These are phyloP conservation scores for Melanostoma mellinum DNA, from an alignment of 2,888 invertebrate species.

Conservation along the genomic window DNA sequence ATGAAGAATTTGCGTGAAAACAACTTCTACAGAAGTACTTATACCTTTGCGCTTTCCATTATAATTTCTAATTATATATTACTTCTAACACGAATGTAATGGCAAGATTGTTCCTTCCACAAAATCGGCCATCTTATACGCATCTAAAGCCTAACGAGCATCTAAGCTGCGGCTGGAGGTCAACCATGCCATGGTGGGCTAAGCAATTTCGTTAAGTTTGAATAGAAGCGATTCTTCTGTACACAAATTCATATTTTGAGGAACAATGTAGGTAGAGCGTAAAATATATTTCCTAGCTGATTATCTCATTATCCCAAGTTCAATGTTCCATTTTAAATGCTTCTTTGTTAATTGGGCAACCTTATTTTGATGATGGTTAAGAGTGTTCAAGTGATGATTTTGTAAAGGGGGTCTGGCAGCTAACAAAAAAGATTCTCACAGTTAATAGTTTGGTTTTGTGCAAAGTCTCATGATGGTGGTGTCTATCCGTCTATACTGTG, in stretches of 20 bases:
- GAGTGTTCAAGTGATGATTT: not conserved
- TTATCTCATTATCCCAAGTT: not conserved
- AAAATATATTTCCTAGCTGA: no score
- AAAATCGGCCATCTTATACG: no score
- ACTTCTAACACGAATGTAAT: not conserved
- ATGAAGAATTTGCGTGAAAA: conserved; percentile 40
- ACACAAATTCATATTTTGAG: no score
- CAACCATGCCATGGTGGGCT: no score
- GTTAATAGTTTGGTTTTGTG: conserved; percentile 22
- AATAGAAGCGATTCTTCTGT: no score
- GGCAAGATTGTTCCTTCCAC: no score
- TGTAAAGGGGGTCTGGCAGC: no score
- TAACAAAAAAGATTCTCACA: conserved; percentile 22
- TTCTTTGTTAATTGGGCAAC: not conserved
- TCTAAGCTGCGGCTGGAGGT: no score
- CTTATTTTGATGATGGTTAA: not conserved
- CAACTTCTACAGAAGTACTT: not conserved
- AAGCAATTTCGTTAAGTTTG: no score
- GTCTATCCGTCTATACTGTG: not conserved
- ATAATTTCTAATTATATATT: not conserved
- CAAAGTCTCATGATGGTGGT: conserved; percentile 2
- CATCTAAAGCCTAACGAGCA: no score
- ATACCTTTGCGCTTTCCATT: not conserved
- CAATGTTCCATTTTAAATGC: not conserved
- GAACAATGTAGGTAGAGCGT: no score